These are phyloP conservation scores for Ephydatia muelleri DNA, from an alignment of 37 sponge, comb jelly and placozoan genomes.

Conservation along the genomic window DNA sequence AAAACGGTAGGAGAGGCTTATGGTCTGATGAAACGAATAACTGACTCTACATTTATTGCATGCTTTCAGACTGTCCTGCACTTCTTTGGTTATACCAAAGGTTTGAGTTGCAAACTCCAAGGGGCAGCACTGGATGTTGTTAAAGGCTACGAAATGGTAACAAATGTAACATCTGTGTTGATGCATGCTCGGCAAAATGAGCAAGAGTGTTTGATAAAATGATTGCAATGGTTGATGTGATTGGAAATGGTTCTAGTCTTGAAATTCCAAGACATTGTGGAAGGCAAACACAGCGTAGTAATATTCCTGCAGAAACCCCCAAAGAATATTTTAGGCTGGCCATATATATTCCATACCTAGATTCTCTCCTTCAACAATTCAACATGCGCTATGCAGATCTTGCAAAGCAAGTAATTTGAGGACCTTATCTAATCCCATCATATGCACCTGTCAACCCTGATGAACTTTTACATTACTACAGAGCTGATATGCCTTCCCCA, in stretches of 20 bases:
- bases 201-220: neutral
- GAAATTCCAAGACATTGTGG: neutral
- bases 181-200: neutral
- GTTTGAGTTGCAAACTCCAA: constrained; percentile 24
- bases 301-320: neutral
- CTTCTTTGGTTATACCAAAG: constrained; percentile 4
- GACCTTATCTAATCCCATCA: neutral
- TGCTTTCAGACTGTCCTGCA: constrained; percentile 1
- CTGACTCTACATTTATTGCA: constrained; percentile 32
- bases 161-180: neutral
- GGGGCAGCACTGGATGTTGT: constrained; percentile 31
- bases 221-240: neutral
- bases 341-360: neutral
- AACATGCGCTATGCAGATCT: neutral
- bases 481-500: neutral
- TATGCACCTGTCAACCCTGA: neutral
- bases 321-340: constrained; percentile 1
- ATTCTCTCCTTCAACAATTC: neutral
- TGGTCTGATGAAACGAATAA: neutral
- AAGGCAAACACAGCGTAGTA: neutral
- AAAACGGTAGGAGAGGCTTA: constrained; percentile 38
- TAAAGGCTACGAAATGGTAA: constrained; percentile 27
- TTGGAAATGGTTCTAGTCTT: neutral
- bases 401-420: neutral
- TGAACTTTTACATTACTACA: neutral